Percentiles rank a stretch among this genome's conserved stretches.
Conservation (phyloP, 2,797 vertebrate genomes). For the Mionectes olivaceus region DNA sequence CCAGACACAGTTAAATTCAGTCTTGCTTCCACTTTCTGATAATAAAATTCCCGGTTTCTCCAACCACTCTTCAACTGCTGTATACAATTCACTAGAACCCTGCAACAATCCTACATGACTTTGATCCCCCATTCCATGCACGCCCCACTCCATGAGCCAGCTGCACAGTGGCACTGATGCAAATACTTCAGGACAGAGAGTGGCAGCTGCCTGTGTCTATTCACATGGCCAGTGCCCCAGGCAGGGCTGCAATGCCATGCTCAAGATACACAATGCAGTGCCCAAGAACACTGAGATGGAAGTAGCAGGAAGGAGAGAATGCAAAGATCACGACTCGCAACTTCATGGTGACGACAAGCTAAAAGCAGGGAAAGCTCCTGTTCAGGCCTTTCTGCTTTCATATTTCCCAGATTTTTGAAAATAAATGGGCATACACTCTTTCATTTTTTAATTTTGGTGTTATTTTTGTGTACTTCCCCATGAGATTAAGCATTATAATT, state of each 20-base stretch:
- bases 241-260: background rate
- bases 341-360: background rate
- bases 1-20: background rate
- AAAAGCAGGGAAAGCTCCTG: background rate
- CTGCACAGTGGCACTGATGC: background rate
- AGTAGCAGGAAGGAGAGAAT: background rate
- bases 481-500: background rate
- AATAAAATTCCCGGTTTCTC: background rate
- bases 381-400: background rate
- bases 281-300: background rate
- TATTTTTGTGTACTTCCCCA: background rate
- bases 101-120: rapidly evolving
- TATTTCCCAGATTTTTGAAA: background rate
- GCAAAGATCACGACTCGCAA: background rate
- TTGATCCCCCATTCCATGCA: rapidly evolving
- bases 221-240: background rate
- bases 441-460: background rate
- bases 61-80: background rate
- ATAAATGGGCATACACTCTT: background rate
- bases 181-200: background rate
- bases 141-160: background rate
- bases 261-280: background rate
- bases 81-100: background rate
- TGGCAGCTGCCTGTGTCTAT: background rate
- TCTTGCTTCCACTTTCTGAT: background rate